Conservation (phyloP, 1,140 invertebrate genomes). For the Alviniconcha marisindica region DNA sequence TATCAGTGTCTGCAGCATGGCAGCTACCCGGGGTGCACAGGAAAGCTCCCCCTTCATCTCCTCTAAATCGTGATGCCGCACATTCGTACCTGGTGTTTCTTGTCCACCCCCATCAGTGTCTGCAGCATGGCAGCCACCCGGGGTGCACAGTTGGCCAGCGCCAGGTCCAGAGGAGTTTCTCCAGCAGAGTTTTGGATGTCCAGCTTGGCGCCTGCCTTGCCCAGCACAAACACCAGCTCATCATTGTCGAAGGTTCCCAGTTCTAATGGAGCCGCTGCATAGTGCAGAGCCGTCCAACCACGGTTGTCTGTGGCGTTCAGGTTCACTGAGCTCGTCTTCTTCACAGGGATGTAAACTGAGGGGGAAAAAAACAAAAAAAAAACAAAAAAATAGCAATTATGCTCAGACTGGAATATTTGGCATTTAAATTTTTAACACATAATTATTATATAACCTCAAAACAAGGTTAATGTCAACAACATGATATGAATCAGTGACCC, state of each 20-base stretch:
- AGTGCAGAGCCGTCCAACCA: constrained; percentile 76
- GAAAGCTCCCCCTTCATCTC: too few species aligned
- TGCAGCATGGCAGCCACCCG: constrained; percentile 52
- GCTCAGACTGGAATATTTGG: too few species aligned
- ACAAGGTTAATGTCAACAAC: too few species aligned
- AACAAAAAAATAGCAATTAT: constrained; percentile 5
- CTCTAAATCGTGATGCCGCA: too few species aligned
- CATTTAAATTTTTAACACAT: too few species aligned
- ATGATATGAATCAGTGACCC: too few species aligned
- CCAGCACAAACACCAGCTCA: constrained; percentile 71
- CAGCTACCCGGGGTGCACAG: constrained; percentile 57
- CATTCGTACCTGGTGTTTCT: constrained; percentile 51
- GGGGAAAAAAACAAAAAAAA: not conserved
- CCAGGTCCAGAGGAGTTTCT: constrained; percentile 68
- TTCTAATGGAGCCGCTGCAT: constrained; percentile 74
- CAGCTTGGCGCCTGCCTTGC: constrained; percentile 71
- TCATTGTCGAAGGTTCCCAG: constrained; percentile 73
- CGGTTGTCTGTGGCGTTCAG: constrained; percentile 71
- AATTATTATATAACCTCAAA: too few species aligned
- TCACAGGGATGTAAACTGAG: constrained; percentile 38
- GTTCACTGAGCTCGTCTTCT: constrained; percentile 71
- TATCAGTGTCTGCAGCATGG: constrained; percentile 51
- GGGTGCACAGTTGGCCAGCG: constrained; percentile 61
- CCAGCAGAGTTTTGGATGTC: constrained; percentile 65
- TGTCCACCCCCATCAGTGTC: constrained; percentile 54